Conservation (phyloP, 1,140 invertebrate species). For the Apolygus lucorum region DNA sequence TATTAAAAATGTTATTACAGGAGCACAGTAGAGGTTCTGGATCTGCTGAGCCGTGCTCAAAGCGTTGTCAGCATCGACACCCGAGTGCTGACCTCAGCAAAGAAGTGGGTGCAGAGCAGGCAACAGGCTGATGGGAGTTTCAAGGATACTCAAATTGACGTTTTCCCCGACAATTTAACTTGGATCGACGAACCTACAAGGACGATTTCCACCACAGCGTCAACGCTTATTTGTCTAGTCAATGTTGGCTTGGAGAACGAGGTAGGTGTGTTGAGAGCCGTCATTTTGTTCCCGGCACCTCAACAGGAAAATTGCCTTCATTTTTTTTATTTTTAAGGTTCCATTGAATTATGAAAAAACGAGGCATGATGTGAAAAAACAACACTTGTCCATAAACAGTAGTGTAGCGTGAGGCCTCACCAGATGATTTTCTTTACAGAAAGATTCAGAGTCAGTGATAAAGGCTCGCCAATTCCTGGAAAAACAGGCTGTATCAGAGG, state of each 20-base stretch:
- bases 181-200: constrained; percentile 40
- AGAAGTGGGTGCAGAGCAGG: constrained; percentile 48
- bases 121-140: constrained; percentile 52
- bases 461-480: constrained; percentile 49
- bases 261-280: constrained; percentile 36
- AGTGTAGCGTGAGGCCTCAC: no score
- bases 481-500: constrained; percentile 43
- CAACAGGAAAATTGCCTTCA: no score
- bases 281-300: no score
- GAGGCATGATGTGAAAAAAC: no score
- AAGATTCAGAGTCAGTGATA: constrained; percentile 42
- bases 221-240: constrained; percentile 47
- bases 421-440: no score
- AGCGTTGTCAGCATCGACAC: constrained; percentile 50
- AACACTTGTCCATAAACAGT: no score
- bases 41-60: constrained; percentile 49
- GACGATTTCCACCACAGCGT: constrained; percentile 48
- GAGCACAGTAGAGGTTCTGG: constrained; percentile 47
- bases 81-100: constrained; percentile 46
- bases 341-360: no score
- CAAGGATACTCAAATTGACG: constrained; percentile 45
- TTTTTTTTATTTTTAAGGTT: no score
- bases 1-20: constrained; percentile 33
- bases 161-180: constrained; percentile 33
- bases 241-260: constrained; percentile 51